phyloP scores from a whole-genome alignment of 2,888 invertebrate species.

The Mythimna albipuncta region DNA sequence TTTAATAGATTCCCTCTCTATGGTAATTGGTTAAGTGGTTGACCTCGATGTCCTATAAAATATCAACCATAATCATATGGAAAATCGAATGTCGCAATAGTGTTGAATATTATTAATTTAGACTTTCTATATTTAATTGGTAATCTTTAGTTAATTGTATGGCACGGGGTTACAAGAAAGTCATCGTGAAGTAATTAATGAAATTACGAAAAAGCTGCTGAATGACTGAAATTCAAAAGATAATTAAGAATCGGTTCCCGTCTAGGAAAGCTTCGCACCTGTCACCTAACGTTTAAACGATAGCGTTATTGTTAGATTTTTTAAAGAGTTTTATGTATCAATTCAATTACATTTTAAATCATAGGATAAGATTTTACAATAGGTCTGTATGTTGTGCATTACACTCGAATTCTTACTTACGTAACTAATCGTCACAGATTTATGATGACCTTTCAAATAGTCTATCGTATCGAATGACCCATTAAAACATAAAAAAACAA shows the following conservation, averaged over 20 bases:
- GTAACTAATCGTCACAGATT: neutral
- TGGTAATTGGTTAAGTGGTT: slow-evolving; percentile 18
- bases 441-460: neutral
- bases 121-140: slow-evolving; percentile 7
- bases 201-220: neutral
- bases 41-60: slow-evolving; percentile 28
- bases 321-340: neutral
- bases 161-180: neutral
- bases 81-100: slow-evolving; percentile 29
- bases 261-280: neutral
- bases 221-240: neutral
- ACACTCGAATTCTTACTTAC: neutral
- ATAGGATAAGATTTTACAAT: neutral
- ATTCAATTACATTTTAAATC: neutral
- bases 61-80: slow-evolving; percentile 11
- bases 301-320: neutral
- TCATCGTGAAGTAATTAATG: neutral
- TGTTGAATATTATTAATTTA: slow-evolving; percentile 21
- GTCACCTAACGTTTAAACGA: neutral
- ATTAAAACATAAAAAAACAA: neutral
- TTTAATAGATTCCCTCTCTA: slow-evolving; percentile 17
- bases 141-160: slow-evolving; percentile 9
- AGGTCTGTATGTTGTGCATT: neutral
- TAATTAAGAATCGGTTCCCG: neutral
- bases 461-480: neutral